These are phyloP conservation scores for Eristalis pertinax DNA, from an alignment of 2,888 invertebrate genomes.

Conservation along the genomic window DNA sequence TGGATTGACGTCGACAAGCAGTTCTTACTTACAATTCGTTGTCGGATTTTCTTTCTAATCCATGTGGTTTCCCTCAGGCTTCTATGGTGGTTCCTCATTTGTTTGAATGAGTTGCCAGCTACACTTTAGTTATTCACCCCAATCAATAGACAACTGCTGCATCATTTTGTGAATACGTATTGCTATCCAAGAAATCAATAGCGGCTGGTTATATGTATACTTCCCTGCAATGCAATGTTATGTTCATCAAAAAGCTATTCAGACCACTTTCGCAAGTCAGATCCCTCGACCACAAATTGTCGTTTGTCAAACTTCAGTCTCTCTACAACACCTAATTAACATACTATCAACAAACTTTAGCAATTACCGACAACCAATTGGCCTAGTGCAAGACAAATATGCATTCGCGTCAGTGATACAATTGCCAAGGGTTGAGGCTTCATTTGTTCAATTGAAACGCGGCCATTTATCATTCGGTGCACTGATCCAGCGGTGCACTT, in stretches of 20 bases:
- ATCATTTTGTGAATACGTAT: no score
- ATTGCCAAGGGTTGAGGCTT: constrained; percentile 25
- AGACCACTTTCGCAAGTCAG: not conserved
- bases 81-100: no score
- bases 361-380: constrained; percentile 21
- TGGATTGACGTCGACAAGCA: no score
- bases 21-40: no score
- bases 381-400: constrained; percentile 21
- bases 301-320: not conserved
- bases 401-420: constrained; percentile 4
- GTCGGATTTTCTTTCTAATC: no score
- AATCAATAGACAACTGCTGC: no score
- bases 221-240: no score
- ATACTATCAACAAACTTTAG: not conserved
- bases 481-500: constrained; percentile 40
- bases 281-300: not conserved
- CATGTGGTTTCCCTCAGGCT: no score
- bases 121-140: no score
- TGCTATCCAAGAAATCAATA: no score
- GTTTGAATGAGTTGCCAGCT: no score
- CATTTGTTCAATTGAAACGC: constrained; percentile 55
- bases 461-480: constrained; percentile 38
- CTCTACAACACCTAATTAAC: not conserved
- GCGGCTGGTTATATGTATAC: no score
- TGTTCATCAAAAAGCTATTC: not conserved